Evolutionary conservation across 1,140 invertebrate genomes (phyloP), one percentile per base, ranked within the genome.

Genomic region (Caenorhabditis tropicalis): DNA sequence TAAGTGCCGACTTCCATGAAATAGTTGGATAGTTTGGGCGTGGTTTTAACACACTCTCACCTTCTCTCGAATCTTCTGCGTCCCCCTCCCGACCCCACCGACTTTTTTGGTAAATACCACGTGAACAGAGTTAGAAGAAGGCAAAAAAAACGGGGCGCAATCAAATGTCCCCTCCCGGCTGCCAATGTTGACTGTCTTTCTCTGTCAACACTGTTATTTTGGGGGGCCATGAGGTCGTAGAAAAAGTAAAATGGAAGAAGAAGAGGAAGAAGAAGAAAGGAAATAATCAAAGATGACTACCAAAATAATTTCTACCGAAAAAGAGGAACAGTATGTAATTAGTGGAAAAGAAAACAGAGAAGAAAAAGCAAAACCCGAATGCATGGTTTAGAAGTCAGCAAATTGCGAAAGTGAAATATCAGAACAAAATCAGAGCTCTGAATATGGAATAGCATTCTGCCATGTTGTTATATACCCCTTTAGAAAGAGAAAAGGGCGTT

Each of bases 191-290:
- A 74, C 65, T 74, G 65, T 74, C 36, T 74, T 74, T 74, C 65
- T 74, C 65, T 43, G 65, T 74, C 65, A 74, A 74, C 65, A 74
- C 65, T 74, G 65, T 74, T 74, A 74, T 74, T 74, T 74, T 74
- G 33, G 65, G 36, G 65, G n/a, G 21, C 33, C 65, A 33, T 39
- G 65, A 74, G 65, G 65, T 74, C 65, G 65, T 9, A 74, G 7
- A 4, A n/a, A 16, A 16, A 16, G 1, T 46, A 16, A 16, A 46
- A 46, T 46, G 43, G 43, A 16, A n/a, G 4, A 51, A 56, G 29
- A 56, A 10, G 21, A 9, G 21, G 29, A 56, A 27, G 10, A 15
- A 24, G 24, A 15, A 10, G 24, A 56, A 43, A 27, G 12, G 65
- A 74, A 74, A 74, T 74, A 39, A 74, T 74, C 65, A 74, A 74